These are phyloP conservation scores for Napeogenes sylphis DNA, from an alignment of 2,888 invertebrate species.

Conservation along the genomic window DNA sequence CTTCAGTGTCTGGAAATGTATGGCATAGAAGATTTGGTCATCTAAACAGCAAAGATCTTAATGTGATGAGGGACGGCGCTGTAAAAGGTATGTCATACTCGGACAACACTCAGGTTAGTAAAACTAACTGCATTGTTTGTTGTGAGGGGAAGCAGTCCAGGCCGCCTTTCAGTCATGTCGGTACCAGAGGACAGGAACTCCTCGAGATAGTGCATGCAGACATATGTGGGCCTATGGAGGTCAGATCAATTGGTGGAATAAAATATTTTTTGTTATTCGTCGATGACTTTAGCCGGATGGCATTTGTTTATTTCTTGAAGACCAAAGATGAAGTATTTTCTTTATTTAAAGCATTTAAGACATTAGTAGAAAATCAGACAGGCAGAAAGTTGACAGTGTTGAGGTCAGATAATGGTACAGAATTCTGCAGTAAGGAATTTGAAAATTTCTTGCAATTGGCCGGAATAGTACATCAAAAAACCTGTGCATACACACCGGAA, in stretches of 20 bases:
- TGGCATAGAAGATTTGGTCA: no score
- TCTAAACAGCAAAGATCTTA: no score
- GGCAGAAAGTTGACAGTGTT: constrained; percentile 26
- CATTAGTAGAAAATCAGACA: constrained; percentile 31
- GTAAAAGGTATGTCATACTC: no score
- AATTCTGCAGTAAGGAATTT: constrained; percentile 30
- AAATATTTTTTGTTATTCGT: constrained; percentile 38
- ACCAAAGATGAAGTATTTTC: constrained; percentile 34
- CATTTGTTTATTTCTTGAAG: constrained; percentile 34
- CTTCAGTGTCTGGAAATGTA: no score
- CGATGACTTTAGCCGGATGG: constrained; percentile 40
- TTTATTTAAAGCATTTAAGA: constrained; percentile 28
- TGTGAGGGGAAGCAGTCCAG: no score
- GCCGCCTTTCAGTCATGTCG: no score
- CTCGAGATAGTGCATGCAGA: no score
- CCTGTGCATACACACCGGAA: constrained; percentile 29
- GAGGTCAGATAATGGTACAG: constrained; percentile 31
- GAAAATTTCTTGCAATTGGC: constrained; percentile 21
- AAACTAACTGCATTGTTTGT: no score
- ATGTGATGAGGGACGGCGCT: no score
- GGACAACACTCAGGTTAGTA: no score
- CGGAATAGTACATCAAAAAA: constrained; percentile 34
- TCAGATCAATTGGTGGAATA: constrained; percentile 19
- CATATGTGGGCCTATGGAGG: constrained; percentile 17
- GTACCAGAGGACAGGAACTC: no score